Evolutionary conservation across 2,113 vertebrate genomes (phyloP), one percentile per base, ranked within the genome.

Genomic region (Cyanocitta stelleri): DNA sequence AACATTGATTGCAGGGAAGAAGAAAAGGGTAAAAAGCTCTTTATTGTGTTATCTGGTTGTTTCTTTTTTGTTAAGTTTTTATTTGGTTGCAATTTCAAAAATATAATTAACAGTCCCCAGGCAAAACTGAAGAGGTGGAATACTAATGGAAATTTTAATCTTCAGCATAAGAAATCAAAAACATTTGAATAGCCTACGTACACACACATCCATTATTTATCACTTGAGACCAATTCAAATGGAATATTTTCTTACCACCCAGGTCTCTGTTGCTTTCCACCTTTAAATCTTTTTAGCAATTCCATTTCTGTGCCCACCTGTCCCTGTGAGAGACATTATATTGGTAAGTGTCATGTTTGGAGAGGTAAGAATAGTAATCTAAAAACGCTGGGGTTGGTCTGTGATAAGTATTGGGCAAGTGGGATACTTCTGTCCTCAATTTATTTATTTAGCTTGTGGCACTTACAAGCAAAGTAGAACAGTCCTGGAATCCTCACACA

Each of bases 81-180:
- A 83, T 93, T 91, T 93, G 68, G 67, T 94, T 94, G 69, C 78
- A 94, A 76, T 95, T 94, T 96, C 84, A 90, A 80, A 96, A 96
- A 96, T 86, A 95, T 92, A 97, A 97, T 97, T 97, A 97, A 87
- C 69, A 95, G 86, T 95, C 93, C 94, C 90, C 77, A 90, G 92
- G 94, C 96, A 95, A 96, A 96, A 94, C 64, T 91, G 95, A 96
- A 96, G 95, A 96, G 96, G 92, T 95, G 95, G 95, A 97, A 97
- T 97, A 93, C 85, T 96, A 96, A 97, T 96, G 94, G 87, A 79
- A 96, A 96, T 93, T 94, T 94, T 95, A 96, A 97, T 97, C 93
- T 94, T 64, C 81, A 88, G 79, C 84, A 90, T 88, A 81, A 96
- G 90, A 97, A 95, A 92, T 89, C 75, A 92, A 91, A 96, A 96